phyloP scores from a whole-genome alignment of 2,888 invertebrate genomes.

The Holacanthella duospinosa region DNA sequence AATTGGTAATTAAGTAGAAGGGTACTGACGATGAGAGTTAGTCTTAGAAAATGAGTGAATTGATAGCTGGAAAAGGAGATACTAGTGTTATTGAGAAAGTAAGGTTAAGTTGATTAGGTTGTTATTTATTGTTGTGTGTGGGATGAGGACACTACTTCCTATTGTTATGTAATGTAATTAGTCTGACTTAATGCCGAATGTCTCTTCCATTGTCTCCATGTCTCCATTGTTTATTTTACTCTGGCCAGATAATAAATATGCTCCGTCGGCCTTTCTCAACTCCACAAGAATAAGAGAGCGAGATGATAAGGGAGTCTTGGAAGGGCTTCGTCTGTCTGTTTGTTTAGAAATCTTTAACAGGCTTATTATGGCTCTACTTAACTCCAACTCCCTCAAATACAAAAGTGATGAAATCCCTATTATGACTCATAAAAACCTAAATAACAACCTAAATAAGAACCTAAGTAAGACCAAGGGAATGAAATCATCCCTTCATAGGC shows the following conservation, averaged over 20 bases:
- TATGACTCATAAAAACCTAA: constrained; percentile 1
- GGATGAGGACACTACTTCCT: no score
- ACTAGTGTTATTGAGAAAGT: no score
- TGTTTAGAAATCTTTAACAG: neutral
- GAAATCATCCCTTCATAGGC: constrained; percentile 5
- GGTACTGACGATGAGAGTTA: no score
- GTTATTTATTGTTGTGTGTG: no score
- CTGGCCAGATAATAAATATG: neutral
- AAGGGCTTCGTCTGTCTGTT: neutral
- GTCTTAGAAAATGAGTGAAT: no score
- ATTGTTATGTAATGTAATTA: no score
- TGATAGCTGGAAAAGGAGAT: no score
- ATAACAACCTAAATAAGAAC: neutral
- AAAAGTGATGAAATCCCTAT: constrained; percentile 1
- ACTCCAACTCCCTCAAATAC: no score
- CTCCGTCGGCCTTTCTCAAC: neutral
- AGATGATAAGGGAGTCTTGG: neutral
- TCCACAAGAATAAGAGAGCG: no score
- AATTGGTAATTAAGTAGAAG: no score
- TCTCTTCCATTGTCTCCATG: neutral
- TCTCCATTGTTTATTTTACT: constrained; percentile 1
- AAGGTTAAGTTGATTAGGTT: no score
- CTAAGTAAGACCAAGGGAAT: neutral
- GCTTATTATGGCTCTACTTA: neutral
- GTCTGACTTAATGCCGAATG: no score